A percentile compares a stretch with the other conserved stretches of the same genome.
phyloP scores from a whole-genome alignment of 2,113 vertebrate genomes.

The Oceanites oceanicus region DNA sequence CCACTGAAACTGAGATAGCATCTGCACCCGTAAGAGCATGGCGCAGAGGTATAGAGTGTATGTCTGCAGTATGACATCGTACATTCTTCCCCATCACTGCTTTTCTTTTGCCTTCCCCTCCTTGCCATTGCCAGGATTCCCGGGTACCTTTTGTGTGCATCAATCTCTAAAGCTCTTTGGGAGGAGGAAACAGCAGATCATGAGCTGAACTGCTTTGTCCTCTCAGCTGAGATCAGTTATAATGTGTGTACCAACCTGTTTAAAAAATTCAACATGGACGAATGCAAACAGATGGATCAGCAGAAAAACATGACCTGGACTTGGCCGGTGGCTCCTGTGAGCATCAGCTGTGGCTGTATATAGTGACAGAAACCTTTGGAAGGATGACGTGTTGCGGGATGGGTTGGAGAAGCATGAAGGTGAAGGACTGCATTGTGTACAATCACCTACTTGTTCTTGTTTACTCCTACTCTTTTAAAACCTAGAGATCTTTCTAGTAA shows the following conservation, averaged over 20 bases:
- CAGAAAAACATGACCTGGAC: neutral
- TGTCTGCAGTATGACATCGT: neutral
- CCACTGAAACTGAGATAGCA: neutral
- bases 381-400: neutral
- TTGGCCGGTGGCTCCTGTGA: neutral
- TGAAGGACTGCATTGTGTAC: neutral
- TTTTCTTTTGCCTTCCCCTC: neutral
- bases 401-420: neutral
- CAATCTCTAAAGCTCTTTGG: neutral
- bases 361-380: neutral
- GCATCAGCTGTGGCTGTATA: neutral
- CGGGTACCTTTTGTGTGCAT: neutral
- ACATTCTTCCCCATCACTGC: neutral
- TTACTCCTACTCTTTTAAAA: neutral
- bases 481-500: neutral
- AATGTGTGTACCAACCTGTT: neutral
- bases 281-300: neutral
- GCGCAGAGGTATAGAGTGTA: neutral
- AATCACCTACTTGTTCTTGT: neutral
- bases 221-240: neutral
- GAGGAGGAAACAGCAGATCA: neutral
- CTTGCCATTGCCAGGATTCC: neutral
- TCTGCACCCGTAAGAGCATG: neutral
- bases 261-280: neutral
- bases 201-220: neutral